Evolutionary conservation across 2,113 vertebrate genomes (phyloP).

Genomic region (Callopanchax toddi): DNA sequence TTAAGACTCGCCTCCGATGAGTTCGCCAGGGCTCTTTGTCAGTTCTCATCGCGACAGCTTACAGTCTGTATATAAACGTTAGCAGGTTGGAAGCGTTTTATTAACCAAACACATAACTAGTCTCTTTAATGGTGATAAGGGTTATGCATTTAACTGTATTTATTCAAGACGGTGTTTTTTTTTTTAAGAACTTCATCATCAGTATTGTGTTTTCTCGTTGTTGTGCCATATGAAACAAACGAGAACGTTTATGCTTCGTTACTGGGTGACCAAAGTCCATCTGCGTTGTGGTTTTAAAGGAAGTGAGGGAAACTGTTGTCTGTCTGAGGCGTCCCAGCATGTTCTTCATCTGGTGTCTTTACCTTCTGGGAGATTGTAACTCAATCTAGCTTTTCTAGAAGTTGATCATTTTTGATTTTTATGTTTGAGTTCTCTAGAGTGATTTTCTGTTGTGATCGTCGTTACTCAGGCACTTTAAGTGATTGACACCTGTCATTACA

Average conservation of each 20-base stretch:
- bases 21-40: too few relatives aligned
- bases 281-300: slow-evolving; percentile 34
- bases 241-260: slow-evolving; percentile 45
- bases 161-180: slow-evolving; percentile 57
- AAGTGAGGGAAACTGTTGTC: slow-evolving; percentile 70
- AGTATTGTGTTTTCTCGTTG: slow-evolving; percentile 62
- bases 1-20: too few relatives aligned
- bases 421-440: slow-evolving; percentile 17
- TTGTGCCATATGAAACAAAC: slow-evolving; percentile 48
- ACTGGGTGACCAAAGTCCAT: slow-evolving; percentile 72
- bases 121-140: slow-evolving; percentile 59
- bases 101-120: slow-evolving; percentile 51
- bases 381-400: slow-evolving; percentile 15
- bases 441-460: slow-evolving; percentile 62
- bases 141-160: slow-evolving; percentile 54
- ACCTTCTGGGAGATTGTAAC: slow-evolving; percentile 30
- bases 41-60: slow-evolving; percentile 56
- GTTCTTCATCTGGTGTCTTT: slow-evolving; percentile 41
- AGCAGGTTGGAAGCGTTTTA: background rate
- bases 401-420: slow-evolving; percentile 30
- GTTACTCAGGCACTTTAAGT: slow-evolving; percentile 80
- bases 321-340: slow-evolving; percentile 63
- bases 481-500: slow-evolving; percentile 59
- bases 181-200: slow-evolving; percentile 42
- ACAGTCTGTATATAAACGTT: background rate